Evolutionary conservation across 2,113 vertebrate genomes (phyloP).

Genomic region (Pelusios castaneus): DNA sequence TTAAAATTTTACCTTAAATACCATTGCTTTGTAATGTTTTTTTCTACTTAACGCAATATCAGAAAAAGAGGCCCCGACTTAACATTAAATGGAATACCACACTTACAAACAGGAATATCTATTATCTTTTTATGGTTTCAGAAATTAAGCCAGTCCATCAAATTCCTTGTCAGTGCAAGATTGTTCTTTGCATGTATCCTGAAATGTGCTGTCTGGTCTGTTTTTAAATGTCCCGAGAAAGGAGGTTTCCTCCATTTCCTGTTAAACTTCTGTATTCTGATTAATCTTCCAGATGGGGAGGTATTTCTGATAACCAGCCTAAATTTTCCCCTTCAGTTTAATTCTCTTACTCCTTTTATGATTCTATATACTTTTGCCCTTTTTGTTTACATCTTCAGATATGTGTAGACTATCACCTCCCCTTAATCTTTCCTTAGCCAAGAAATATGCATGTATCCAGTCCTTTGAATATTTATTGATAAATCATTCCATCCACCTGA

Average conservation of each 20-base stretch:
- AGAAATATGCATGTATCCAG: not conserved
- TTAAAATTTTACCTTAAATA: not conserved
- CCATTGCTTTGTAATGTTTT: not conserved
- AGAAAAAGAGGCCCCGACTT: not conserved
- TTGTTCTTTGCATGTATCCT: not conserved
- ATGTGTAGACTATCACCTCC: not conserved
- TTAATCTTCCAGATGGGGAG: not conserved
- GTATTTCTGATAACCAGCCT: not conserved
- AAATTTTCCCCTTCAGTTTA: not conserved
- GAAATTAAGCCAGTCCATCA: not conserved
- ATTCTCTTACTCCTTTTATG: not conserved
- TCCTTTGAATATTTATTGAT: not conserved
- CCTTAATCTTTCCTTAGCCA: not conserved
- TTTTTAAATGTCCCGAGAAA: not conserved
- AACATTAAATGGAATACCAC: not conserved
- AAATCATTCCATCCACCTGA: not conserved
- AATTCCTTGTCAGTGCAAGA: not conserved
- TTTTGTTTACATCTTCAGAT: not conserved
- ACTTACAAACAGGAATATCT: not conserved
- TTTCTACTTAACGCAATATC: not conserved
- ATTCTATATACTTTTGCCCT: not conserved
- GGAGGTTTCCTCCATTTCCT: not conserved
- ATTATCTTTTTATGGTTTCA: not conserved
- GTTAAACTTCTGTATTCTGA: not conserved
- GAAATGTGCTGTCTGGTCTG: not conserved